Evolutionary conservation across 2,888 invertebrate genomes (phyloP), one percentile per base, ranked within the genome.

Genomic region (Allolobophora icterica): DNA sequence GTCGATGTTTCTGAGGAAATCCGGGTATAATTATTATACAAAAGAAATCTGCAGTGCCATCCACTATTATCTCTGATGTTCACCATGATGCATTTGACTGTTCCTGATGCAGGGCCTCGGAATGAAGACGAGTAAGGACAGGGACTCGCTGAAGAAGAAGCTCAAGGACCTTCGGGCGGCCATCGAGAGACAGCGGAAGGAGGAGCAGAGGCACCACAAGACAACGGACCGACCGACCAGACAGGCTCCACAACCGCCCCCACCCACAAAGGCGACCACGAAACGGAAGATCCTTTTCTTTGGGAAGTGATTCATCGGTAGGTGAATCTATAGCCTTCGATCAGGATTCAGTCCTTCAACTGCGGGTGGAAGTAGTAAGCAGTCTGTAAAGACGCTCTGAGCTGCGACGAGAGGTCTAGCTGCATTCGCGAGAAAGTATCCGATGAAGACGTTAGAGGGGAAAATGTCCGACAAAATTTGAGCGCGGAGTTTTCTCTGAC

Each of bases 81-180:
- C 11, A 11, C 24, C 24, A 52, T 24, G 52, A 24, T 52, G 24
- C 2, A 52, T 52, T 21, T 52, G 45, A 21, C n/a, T 71, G n/a
- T 13, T n/a, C 8, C 1, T 87, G 34, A 17, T 87, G 33, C 90
- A 90, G 90, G 30, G 71, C 33, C 38, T 90, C n/a, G 90, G 90
- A 71, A 90, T 90, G 71, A 90, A 90, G 90, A 38, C 58, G 71
- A 90, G 58, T 35, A 90, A 90, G 35, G 90, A 90, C 30, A 90
- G 90, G 33, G 90, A 90, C 83, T 45, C 58, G 11, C 71, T 90
- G 90, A 52, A 45, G 90, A 90, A 71, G 71, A 45, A 58, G n/a
- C 71, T 90, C 17, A 90, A 58, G 34, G 90, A 90, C 90, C n/a
- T 90, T 34, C 38, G 45, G 1, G 90, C 90, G 71, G 45, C 90